phyloP scores from a whole-genome alignment of 2,888 invertebrate species.

The Agrilus cyanescens region DNA sequence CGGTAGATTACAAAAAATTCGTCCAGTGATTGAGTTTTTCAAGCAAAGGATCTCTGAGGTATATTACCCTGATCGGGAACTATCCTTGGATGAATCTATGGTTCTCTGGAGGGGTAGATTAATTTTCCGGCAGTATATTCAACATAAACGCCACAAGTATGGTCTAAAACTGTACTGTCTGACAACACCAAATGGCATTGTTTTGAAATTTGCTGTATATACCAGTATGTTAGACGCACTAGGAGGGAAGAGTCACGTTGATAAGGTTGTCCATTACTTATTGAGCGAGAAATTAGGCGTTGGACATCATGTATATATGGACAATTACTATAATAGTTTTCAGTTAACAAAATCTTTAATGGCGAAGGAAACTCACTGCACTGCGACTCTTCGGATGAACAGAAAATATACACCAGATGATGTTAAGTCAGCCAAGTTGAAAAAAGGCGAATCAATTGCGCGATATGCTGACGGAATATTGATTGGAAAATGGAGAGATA shows the following conservation, averaged over 20 bases:
- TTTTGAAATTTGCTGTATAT: not conserved
- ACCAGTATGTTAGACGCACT: not conserved
- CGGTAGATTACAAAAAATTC: not conserved
- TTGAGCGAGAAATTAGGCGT: constrained; percentile 22
- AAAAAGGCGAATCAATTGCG: no score
- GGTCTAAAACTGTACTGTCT: constrained; percentile 5
- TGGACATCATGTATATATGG: constrained; percentile 25
- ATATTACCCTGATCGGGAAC: constrained; percentile 11
- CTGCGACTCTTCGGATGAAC: no score
- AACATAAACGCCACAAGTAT: constrained; percentile 22
- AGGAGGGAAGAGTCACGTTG: constrained; percentile 15
- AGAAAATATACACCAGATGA: no score
- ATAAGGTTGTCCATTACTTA: constrained; percentile 22
- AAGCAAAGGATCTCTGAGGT: constrained; percentile 6
- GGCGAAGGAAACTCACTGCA: no score
- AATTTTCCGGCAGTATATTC: no score
- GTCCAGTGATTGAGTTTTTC: not conserved
- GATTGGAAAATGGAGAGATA: constrained; percentile 16
- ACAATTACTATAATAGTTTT: constrained; percentile 23
- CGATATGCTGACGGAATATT: constrained; percentile 11
- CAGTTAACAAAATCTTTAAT: not conserved
- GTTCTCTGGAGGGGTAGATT: constrained; percentile 25
- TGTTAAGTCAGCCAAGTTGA: no score
- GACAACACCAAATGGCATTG: not conserved
- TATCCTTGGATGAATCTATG: constrained; percentile 13